These are phyloP conservation scores for Portunus trituberculatus DNA, from an alignment of 1,140 invertebrate species.

Conservation along the genomic window DNA sequence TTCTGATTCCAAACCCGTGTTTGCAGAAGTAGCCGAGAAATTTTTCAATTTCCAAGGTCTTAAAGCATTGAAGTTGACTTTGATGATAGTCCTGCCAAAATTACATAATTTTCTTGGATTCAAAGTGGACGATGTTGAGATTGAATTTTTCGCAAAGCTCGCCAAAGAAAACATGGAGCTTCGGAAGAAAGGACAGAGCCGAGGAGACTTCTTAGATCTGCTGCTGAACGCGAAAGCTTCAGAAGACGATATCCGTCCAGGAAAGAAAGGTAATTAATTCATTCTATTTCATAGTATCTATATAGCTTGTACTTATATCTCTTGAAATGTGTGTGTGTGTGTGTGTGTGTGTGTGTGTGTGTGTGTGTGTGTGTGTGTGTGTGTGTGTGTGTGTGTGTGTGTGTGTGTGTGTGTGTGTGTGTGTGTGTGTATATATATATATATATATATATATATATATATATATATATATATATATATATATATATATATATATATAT, in stretches of 20 bases:
- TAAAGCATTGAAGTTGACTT: background rate
- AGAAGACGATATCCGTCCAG: conserved; percentile 64
- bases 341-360: too few relatives aligned
- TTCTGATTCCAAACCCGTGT: conserved; percentile 67
- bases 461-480: too few relatives aligned
- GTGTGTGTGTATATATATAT: too few relatives aligned
- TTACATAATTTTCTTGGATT: conserved; percentile 37
- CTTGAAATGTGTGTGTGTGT: too few relatives aligned
- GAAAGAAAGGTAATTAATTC: background rate
- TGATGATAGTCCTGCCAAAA: conserved; percentile 18
- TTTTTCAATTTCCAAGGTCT: conserved; percentile 45
- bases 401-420: too few relatives aligned
- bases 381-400: too few relatives aligned
- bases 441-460: too few relatives aligned
- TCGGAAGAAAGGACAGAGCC: conserved; percentile 25
- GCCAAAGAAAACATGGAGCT: conserved; percentile 52
- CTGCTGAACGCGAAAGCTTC: conserved; percentile 80
- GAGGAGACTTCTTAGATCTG: conserved; percentile 81
- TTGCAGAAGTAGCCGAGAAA: conserved; percentile 60
- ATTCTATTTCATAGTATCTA: too few relatives aligned
- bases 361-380: too few relatives aligned
- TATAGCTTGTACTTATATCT: too few relatives aligned
- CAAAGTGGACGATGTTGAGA: background rate
- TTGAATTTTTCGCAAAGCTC: conserved; percentile 56
- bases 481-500: too few relatives aligned